These are phyloP conservation scores for Rhizomys pruinosus DNA, from an alignment of 2,113 vertebrate species.

Conservation along the genomic window DNA sequence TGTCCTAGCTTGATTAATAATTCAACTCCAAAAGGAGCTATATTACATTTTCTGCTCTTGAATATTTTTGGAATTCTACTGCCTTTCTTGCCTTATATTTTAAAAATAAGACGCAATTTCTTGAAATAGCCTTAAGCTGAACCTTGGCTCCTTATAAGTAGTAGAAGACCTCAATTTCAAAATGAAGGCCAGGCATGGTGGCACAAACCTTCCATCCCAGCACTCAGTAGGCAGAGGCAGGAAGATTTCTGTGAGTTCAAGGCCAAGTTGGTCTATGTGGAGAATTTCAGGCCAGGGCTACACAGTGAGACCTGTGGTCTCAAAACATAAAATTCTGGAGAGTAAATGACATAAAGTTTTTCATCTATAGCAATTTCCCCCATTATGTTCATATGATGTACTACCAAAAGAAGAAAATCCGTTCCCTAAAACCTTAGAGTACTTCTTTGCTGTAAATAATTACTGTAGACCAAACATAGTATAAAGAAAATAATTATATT, in stretches of 20 bases:
- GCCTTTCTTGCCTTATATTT: neutral
- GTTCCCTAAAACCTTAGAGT: neutral
- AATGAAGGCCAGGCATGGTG: neutral
- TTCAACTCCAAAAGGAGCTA: neutral
- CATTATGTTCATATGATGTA: neutral
- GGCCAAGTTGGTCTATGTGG: no score
- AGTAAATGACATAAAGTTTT: neutral
- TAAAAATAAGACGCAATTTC: neutral
- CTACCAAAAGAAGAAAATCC: conserved; percentile 19
- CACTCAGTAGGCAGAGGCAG: no score
- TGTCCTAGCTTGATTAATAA: neutral
- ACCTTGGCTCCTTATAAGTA: neutral
- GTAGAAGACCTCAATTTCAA: neutral
- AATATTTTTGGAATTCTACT: neutral
- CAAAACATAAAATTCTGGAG: neutral
- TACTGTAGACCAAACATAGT: conserved; percentile 25
- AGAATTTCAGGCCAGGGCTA: no score
- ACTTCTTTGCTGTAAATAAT: conserved; percentile 12
- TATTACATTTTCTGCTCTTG: neutral
- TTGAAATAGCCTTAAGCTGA: neutral
- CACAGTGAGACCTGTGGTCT: no score
- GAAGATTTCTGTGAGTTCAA: no score
- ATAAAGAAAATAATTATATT: conserved; percentile 1
- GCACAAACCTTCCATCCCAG: no score
- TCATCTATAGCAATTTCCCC: neutral